Evolutionary conservation across 2,797 vertebrate species (phyloP), one percentile per base, ranked within the genome.

Genomic region (Epinephelus coioides): DNA sequence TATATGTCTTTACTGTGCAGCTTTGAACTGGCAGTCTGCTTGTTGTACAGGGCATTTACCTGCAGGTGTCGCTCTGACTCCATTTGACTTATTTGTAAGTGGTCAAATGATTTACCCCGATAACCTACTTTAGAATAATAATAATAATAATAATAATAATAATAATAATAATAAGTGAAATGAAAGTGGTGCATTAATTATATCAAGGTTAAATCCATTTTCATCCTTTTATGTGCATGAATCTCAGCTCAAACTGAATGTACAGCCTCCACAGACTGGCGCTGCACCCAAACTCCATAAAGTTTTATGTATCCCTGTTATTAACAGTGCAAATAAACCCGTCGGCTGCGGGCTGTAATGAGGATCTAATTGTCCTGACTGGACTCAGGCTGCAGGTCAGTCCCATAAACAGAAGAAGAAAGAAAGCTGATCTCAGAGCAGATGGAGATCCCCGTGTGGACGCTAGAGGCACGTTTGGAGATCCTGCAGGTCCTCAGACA

Each of bases 11-110:
- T 8, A 27, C 14, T 23, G 19, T 38, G 4, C 50, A 46, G 50
- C 19, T 23, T 21, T 34, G 19, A 4, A 19, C 19, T 6, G 30
- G 18, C 13, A 76, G 15, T 5, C 6, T 44, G 25, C 6, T 40
- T 78, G 87, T 72, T 50, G 34, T 27, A 3, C 38, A 23, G 0
- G 2, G 0, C 1, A 19, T 60, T 49, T 0, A 34, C 88, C 91
- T 46, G 66, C 73, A 89, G 89, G 54, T 85, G 89, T 65, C 87
- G 23, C 88, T 66, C 27, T 73, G 3, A 46, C 25, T 44, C 57
- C 50, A 3, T 43, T 15, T 18, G 6, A 3, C 46, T 23, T 19
- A 6, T 27, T 56, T 27, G 7, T 18, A 2, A 54, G 2, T 10
- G 30, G 14, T 2, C 3, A 46, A 55, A 56, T 38, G 2, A 44